These are phyloP conservation scores for Empis stercorea DNA, from an alignment of 2,888 invertebrate species.

Conservation along the genomic window DNA sequence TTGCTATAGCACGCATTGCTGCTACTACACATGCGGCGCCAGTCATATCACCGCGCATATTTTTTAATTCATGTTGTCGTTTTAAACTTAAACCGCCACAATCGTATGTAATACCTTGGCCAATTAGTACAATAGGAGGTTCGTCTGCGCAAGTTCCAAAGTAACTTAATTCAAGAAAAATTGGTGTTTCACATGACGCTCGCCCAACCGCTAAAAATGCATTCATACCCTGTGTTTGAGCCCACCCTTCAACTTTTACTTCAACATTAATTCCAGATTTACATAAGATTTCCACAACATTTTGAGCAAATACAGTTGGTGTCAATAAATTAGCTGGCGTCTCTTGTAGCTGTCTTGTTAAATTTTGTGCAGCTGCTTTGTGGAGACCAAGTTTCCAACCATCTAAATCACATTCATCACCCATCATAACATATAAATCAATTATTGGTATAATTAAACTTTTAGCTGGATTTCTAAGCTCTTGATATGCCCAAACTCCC, in stretches of 20 bases:
- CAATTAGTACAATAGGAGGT: conserved; percentile 60
- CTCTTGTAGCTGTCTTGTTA: conserved; percentile 64
- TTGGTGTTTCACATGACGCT: conserved; percentile 64
- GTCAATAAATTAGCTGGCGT: conserved; percentile 69
- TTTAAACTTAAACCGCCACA: conserved; percentile 67
- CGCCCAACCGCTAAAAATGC: conserved; percentile 63
- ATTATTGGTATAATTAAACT: conserved; percentile 24
- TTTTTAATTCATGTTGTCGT: conserved; percentile 15
- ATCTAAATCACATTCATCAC: conserved; percentile 51
- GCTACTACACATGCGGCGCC: conserved; percentile 70
- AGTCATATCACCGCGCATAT: conserved; percentile 74
- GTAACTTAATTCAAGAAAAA: conserved; percentile 65
- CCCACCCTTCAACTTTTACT: conserved; percentile 46
- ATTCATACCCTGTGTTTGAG: conserved; percentile 64
- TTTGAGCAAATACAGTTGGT: conserved; percentile 63
- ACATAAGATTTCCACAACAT: conserved; percentile 36
- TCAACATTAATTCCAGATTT: conserved; percentile 30
- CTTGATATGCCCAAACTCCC: conserved; percentile 56
- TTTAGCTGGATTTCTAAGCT: conserved; percentile 21
- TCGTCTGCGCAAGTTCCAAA: conserved; percentile 46
- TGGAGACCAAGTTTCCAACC: conserved; percentile 60
- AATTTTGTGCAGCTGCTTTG: conserved; percentile 68
- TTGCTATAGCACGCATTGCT: conserved; percentile 54
- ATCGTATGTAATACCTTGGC: conserved; percentile 54
- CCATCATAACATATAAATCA: conserved; percentile 42